Percentiles rank a stretch among this genome's conserved stretches.
These are phyloP conservation scores for Melanocharis versteri DNA, from an alignment of 2,113 vertebrate species.

Conservation along the genomic window DNA sequence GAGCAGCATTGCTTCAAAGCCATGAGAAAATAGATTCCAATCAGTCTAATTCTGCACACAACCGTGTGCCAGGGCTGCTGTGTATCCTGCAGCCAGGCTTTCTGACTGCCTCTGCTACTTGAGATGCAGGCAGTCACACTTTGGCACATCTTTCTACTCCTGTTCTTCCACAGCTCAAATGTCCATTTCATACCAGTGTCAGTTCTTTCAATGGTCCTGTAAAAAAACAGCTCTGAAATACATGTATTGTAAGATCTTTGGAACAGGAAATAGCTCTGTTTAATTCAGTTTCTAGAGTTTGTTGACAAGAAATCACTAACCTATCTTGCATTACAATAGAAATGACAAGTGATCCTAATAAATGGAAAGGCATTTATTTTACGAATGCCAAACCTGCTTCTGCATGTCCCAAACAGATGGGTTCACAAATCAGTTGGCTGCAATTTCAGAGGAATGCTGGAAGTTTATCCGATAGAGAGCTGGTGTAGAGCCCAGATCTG, in stretches of 20 bases:
- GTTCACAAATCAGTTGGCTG: conserved; percentile 24
- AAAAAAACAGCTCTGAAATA: neutral
- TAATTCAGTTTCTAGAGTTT: neutral
- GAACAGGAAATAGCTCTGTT: neutral
- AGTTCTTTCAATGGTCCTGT: neutral
- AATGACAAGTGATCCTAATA: neutral
- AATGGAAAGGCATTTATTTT: neutral
- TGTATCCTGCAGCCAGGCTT: neutral
- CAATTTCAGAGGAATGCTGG: neutral
- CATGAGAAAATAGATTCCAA: neutral
- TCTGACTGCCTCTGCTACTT: neutral
- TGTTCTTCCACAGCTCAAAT: neutral
- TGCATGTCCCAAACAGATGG: neutral
- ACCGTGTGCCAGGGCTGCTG: neutral
- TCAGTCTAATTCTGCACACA: neutral
- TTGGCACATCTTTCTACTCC: neutral
- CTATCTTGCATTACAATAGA: neutral
- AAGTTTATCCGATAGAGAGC: neutral
- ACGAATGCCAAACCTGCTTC: neutral
- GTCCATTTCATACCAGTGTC: neutral
- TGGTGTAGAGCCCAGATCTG: neutral
- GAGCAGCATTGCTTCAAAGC: neutral
- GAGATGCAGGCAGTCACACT: neutral
- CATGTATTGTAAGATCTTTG: neutral
- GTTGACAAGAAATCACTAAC: neutral